These are phyloP conservation scores for Apoderus coryli DNA, from an alignment of 2,888 invertebrate species.

Conservation along the genomic window DNA sequence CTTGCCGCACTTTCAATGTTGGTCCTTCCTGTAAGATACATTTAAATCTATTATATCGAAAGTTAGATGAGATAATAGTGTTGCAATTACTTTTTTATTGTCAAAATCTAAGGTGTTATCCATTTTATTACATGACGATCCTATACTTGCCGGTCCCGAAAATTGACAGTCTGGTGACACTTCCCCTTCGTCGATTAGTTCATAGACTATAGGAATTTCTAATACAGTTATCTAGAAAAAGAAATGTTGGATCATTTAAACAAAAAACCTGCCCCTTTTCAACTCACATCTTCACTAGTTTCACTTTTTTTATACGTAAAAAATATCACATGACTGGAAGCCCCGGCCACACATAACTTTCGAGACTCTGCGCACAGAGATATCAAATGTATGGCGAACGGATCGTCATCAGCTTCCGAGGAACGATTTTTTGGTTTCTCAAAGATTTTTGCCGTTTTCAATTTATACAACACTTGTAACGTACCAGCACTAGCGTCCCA, in stretches of 20 bases:
- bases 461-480: slow-evolving; percentile 91
- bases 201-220: slow-evolving; percentile 79
- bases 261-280: slow-evolving; percentile 1
- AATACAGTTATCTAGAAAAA: slow-evolving; percentile 29
- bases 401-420: slow-evolving; percentile 63
- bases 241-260: too few relatives aligned
- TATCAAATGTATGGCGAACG: slow-evolving; percentile 79
- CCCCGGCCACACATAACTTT: slow-evolving; percentile 76
- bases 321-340: slow-evolving; percentile 84
- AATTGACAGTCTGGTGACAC: slow-evolving; percentile 71
- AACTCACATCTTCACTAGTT: slow-evolving; percentile 48
- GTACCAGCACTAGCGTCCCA: slow-evolving; percentile 98
- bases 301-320: slow-evolving; percentile 94
- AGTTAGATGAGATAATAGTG: too few relatives aligned
- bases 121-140: slow-evolving; percentile 28
- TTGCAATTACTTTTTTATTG: slow-evolving; percentile 35
- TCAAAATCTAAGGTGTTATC: slow-evolving; percentile 32
- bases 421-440: slow-evolving; percentile 56
- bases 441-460: slow-evolving; percentile 90
- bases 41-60: too few relatives aligned
- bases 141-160: slow-evolving; percentile 30
- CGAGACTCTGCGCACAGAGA: slow-evolving; percentile 89
- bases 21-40: slow-evolving; percentile 23
- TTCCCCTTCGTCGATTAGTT: slow-evolving; percentile 65
- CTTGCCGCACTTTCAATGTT: slow-evolving; percentile 52